A percentile compares a stretch with the other conserved stretches of the same genome.
phyloP scores from a whole-genome alignment of 2,888 invertebrate species.

The Calliopum simillimum region DNA sequence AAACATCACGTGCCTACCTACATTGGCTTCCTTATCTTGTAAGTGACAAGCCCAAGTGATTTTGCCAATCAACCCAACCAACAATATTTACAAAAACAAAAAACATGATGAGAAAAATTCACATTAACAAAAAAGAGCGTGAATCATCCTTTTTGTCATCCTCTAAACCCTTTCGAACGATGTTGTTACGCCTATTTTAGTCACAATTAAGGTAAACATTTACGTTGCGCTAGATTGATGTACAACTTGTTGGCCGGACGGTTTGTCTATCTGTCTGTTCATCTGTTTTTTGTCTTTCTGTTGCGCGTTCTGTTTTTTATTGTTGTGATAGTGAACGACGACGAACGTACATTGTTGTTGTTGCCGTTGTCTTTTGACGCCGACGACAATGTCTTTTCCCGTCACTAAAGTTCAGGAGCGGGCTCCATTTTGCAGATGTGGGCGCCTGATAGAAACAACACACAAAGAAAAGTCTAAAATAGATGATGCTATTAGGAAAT shows the following conservation, averaged over 20 bases:
- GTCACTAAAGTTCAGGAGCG: conserved; percentile 1
- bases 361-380: conserved; percentile 3
- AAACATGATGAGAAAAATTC: not conserved
- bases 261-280: not conserved
- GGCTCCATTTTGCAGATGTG: no score
- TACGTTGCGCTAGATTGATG: conserved; percentile 52
- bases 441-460: no score
- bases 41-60: no score
- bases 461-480: no score
- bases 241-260: conserved; percentile 1
- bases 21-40: no score
- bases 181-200: conserved; percentile 58
- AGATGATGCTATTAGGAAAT: no score
- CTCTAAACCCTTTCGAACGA: conserved; percentile 44
- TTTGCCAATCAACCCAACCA: no score
- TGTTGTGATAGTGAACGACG: not conserved
- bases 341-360: not conserved
- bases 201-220: conserved; percentile 61
- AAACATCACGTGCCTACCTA: no score
- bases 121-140: conserved; percentile 17
- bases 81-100: no score
- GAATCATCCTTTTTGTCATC: conserved; percentile 29
- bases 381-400: conserved; percentile 43
- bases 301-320: conserved; percentile 5
- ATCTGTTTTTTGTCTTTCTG: not conserved